These are phyloP conservation scores for Alloplasta piceator DNA, from an alignment of 2,888 invertebrate genomes.

Conservation along the genomic window DNA sequence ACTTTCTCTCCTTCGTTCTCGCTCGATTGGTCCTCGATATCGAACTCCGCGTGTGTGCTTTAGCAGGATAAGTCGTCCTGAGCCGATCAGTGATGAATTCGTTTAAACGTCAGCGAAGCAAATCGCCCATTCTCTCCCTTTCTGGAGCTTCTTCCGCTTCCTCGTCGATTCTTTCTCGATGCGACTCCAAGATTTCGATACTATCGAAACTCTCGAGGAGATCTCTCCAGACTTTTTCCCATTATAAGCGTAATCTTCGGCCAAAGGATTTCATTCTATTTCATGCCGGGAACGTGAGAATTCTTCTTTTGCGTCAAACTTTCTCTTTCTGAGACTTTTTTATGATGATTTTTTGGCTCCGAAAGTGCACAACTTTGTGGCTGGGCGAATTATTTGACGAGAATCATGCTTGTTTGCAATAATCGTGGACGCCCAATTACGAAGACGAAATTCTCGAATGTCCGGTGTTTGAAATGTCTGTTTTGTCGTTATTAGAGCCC, in stretches of 20 bases:
- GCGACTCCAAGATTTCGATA: constrained; percentile 15
- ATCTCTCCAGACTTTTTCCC: no score
- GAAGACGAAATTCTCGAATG: no score
- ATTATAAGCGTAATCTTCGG: no score
- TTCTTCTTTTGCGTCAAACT: no score
- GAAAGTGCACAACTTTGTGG: no score
- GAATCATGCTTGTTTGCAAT: no score
- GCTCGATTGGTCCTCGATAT: background rate
- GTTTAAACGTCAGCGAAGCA: constrained; percentile 44
- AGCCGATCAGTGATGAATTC: constrained; percentile 59
- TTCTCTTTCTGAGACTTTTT: no score
- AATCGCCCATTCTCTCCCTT: constrained; percentile 10
- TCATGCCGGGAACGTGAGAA: no score
- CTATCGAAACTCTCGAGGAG: constrained; percentile 3
- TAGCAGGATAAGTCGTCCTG: constrained; percentile 38
- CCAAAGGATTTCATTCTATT: no score
- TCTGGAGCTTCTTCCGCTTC: background rate
- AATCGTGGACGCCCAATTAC: no score
- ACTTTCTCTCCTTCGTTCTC: background rate
- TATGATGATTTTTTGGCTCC: no score
- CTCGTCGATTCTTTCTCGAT: background rate
- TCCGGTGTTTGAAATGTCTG: background rate
- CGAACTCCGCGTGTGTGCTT: constrained; percentile 9
- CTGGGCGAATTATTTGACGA: no score
- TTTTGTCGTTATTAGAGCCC: constrained; percentile 24